phyloP scores from a whole-genome alignment of 2,888 invertebrate genomes.

The Pasiphila rectangulata region DNA sequence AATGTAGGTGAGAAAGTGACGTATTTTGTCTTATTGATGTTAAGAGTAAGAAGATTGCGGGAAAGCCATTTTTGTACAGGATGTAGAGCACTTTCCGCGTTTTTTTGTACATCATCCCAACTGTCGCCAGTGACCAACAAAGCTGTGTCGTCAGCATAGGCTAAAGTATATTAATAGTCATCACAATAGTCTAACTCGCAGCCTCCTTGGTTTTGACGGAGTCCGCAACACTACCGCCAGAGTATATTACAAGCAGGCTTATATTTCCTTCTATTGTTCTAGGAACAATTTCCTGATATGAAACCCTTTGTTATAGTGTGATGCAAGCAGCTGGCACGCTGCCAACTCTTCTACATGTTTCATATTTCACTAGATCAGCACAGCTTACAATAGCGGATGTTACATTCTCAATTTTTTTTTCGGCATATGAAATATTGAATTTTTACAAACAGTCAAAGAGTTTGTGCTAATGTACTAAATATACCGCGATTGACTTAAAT shows the following conservation, averaged over 20 bases:
- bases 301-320: conserved; percentile 72
- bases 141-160: too few relatives aligned
- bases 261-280: conserved; percentile 67
- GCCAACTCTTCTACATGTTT: conserved; percentile 70
- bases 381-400: conserved; percentile 60
- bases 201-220: conserved; percentile 24
- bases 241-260: conserved; percentile 51
- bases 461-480: neutral
- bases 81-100: too few relatives aligned
- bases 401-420: conserved; percentile 39
- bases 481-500: conserved; percentile 6
- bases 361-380: conserved; percentile 74
- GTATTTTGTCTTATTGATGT: too few relatives aligned
- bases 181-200: too few relatives aligned
- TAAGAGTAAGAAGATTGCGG: too few relatives aligned
- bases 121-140: too few relatives aligned
- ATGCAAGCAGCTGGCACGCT: conserved; percentile 68
- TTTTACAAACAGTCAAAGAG: conserved; percentile 4
- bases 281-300: conserved; percentile 71
- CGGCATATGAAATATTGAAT: conserved; percentile 15
- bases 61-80: too few relatives aligned
- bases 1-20: too few relatives aligned
- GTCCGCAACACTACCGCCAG: conserved; percentile 38
- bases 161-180: too few relatives aligned
- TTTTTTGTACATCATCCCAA: too few relatives aligned